Conservation (phyloP, 1,140 invertebrate species). For the Penaeus chinensis region DNA sequence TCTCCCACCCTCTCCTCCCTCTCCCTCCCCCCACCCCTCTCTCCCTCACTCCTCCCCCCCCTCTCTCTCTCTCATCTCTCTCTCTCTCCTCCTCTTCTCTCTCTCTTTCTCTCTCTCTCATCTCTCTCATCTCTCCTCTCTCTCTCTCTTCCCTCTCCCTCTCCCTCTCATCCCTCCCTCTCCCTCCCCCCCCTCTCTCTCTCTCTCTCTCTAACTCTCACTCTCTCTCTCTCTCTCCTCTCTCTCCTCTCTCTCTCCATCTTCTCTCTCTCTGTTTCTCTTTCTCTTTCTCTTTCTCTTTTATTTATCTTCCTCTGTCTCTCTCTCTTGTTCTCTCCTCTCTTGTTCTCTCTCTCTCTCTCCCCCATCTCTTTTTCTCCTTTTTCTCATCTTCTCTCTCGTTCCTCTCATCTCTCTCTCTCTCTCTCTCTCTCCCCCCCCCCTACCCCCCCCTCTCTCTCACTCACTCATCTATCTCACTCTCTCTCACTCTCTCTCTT, state of each 20-base stretch:
- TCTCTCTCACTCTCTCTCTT: too few relatives aligned
- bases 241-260: background rate
- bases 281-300: background rate
- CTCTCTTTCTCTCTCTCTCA: background rate
- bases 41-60: background rate
- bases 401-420: background rate
- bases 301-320: background rate
- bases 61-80: background rate
- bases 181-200: background rate
- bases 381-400: background rate
- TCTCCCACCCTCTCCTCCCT: background rate
- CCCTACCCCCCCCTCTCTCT: too few relatives aligned
- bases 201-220: background rate
- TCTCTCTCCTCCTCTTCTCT: background rate
- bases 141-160: background rate
- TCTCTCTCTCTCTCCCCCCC: too few relatives aligned
- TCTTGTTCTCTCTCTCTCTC: background rate
- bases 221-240: background rate
- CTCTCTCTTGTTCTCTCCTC: background rate
- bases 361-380: background rate
- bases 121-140: background rate
- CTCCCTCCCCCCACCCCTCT: background rate
- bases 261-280: background rate
- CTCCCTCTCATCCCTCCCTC: background rate
- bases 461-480: background rate